Evolutionary conservation across 2,797 vertebrate genomes (phyloP), one percentile per base, ranked within the genome.

Genomic region (Acipenser oxyrinchus): DNA sequence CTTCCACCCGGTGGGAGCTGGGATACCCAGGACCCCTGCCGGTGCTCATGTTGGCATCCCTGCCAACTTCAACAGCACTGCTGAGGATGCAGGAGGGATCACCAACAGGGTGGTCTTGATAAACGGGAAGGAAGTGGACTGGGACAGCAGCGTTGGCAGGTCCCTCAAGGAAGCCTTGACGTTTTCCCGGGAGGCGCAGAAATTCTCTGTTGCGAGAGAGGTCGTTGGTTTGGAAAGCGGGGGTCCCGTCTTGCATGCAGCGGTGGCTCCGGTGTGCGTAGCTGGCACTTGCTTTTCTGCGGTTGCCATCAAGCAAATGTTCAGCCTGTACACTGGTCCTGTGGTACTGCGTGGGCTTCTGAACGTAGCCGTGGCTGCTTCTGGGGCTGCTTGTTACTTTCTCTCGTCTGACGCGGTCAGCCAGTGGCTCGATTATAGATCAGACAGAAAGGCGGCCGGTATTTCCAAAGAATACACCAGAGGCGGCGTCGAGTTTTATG

Each of bases 401-500:
- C 48, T 98, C 10, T 78, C 78, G 10, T 85, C 80, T 0, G 94
- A 97, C 0, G 84, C 92, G 0, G 15, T 95, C 72, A 86, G 73
- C 68, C 83, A 91, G 6, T 87, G 90, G 77, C 69, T 92, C 51
- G 95, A 98, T 81, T 92, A 86, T 63, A 83, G 71, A 70, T 82
- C 91, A 0, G 95, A 98, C 82, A 81, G 68, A 1, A 82, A 37
- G 1, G 90, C 90, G 0, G 95, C 94, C 0, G 48, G 78, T 6
- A 49, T 97, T 66, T 96, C 95, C 10, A 53, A 49, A 1, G 76
- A 81, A 58, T 97, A 96, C 0, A 88, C 93, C 68, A 81, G 67
- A 48, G 95, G 95, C 7, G 96, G 94, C 0, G 81, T 96, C 10
- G 94, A 99, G 79, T 99, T 97, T 81, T 98, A 96, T 4, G 86